These are phyloP conservation scores for Oceanodroma leucorhoa DNA, from an alignment of 2,797 vertebrate genomes.

Conservation along the genomic window DNA sequence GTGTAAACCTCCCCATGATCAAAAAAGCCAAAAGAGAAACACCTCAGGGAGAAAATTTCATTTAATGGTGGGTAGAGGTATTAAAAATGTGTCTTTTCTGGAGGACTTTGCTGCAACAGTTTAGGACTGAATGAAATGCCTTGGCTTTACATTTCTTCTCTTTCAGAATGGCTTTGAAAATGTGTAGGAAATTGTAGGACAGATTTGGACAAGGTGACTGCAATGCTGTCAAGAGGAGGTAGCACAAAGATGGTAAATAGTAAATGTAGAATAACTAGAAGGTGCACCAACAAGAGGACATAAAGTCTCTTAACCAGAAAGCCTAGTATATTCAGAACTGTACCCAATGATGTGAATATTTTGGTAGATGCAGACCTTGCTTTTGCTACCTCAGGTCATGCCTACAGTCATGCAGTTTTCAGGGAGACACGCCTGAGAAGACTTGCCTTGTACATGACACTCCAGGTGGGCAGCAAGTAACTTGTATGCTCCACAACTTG, in stretches of 20 bases:
- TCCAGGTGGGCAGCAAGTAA: neutral
- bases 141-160: neutral
- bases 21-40: neutral
- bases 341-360: neutral
- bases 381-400: neutral
- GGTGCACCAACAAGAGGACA: neutral
- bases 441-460: rapidly evolving
- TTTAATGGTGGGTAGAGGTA: neutral
- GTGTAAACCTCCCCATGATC: too few relatives aligned
- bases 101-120: neutral
- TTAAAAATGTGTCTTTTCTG: neutral
- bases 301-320: neutral
- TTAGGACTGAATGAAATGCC: neutral
- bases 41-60: neutral
- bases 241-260: neutral
- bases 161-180: neutral
- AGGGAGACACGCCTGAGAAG: neutral
- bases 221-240: neutral
- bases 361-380: neutral
- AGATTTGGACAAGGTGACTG: neutral
- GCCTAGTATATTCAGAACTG: neutral
- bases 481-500: rapidly evolving
- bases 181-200: neutral
- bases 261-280: neutral
- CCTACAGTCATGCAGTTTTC: neutral